A percentile compares a stretch with the other conserved stretches of the same genome.
These are phyloP conservation scores for Ligdia adustata DNA, from an alignment of 2,888 invertebrate genomes.

Conservation along the genomic window DNA sequence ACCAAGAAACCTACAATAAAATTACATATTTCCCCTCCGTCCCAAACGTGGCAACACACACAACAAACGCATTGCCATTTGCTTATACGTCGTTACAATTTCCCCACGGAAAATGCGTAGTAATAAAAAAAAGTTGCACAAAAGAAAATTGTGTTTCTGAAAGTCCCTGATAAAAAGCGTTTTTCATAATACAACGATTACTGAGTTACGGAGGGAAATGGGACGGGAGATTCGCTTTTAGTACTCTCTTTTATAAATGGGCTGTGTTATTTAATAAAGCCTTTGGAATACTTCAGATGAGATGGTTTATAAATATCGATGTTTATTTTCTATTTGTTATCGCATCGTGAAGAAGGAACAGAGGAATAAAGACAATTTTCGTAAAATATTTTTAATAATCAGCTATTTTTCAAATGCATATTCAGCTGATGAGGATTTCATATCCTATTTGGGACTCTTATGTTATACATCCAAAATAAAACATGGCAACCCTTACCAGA, in stretches of 20 bases:
- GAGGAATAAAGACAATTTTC: too few species aligned
- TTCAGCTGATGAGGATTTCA: too few species aligned
- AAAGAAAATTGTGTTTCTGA: conserved; percentile 55
- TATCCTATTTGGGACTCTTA: too few species aligned
- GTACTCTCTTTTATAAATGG: conserved; percentile 20
- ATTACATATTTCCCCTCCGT: conserved; percentile 5
- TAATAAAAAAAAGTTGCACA: conserved; percentile 44
- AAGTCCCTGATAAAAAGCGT: conserved; percentile 44
- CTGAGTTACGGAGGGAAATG: conserved; percentile 41
- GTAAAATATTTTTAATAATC: too few species aligned
- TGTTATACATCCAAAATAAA: too few species aligned
- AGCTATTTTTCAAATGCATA: too few species aligned
- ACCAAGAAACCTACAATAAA: conserved; percentile 5
- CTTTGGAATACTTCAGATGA: conserved; percentile 4
- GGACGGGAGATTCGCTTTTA: conserved; percentile 35
- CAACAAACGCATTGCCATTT: conserved; percentile 16
- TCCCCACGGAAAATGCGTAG: conserved; percentile 17
- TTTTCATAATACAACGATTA: conserved; percentile 51
- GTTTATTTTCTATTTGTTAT: not conserved
- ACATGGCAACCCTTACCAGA: too few species aligned
- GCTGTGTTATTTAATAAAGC: conserved; percentile 34
- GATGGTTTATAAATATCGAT: not conserved
- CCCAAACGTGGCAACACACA: conserved; percentile 19
- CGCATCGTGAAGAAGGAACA: too few species aligned
- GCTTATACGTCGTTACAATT: conserved; percentile 24